These are phyloP conservation scores for Brachyopa scutellaris DNA, from an alignment of 2,888 invertebrate species.

Conservation along the genomic window DNA sequence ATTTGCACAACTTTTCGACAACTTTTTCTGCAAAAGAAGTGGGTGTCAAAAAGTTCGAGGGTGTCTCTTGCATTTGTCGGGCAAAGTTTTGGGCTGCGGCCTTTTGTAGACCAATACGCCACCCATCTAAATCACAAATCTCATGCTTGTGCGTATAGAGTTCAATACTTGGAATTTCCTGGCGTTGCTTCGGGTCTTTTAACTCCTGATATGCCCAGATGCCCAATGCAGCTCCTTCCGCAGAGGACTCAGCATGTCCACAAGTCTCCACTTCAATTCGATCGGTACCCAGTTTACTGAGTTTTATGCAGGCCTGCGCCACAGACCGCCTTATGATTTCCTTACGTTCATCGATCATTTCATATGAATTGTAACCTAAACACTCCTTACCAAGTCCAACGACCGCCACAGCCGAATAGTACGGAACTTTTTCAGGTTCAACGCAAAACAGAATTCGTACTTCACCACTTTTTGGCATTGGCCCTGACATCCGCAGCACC, in stretches of 20 bases:
- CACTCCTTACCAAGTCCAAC: slow-evolving; percentile 89
- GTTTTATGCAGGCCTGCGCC: slow-evolving; percentile 84
- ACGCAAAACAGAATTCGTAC: slow-evolving; percentile 86
- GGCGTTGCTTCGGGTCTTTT: slow-evolving; percentile 76
- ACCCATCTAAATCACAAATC: slow-evolving; percentile 86
- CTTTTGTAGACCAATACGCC: slow-evolving; percentile 88
- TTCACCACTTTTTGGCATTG: slow-evolving; percentile 83
- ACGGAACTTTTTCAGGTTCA: slow-evolving; percentile 82
- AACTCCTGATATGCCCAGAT: slow-evolving; percentile 87
- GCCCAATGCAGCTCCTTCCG: slow-evolving; percentile 88
- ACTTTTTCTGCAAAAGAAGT: slow-evolving; percentile 89
- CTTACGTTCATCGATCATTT: slow-evolving; percentile 88
- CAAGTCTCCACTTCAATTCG: slow-evolving; percentile 88
- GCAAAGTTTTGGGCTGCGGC: slow-evolving; percentile 92
- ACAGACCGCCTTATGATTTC: slow-evolving; percentile 89
- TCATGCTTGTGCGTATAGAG: slow-evolving; percentile 85
- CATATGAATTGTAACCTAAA: slow-evolving; percentile 86
- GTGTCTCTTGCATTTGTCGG: slow-evolving; percentile 89
- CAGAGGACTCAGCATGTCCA: slow-evolving; percentile 88
- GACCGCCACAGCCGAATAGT: slow-evolving; percentile 86
- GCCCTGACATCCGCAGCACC: slow-evolving; percentile 83
- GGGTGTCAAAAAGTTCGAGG: slow-evolving; percentile 91
- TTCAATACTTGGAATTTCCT: slow-evolving; percentile 77
- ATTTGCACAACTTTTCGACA: slow-evolving; percentile 79
- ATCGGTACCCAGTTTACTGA: slow-evolving; percentile 83